Percentiles rank a stretch among this genome's conserved stretches.
phyloP scores from a whole-genome alignment of 2,797 vertebrate species.

The Acanthiza pusilla region DNA sequence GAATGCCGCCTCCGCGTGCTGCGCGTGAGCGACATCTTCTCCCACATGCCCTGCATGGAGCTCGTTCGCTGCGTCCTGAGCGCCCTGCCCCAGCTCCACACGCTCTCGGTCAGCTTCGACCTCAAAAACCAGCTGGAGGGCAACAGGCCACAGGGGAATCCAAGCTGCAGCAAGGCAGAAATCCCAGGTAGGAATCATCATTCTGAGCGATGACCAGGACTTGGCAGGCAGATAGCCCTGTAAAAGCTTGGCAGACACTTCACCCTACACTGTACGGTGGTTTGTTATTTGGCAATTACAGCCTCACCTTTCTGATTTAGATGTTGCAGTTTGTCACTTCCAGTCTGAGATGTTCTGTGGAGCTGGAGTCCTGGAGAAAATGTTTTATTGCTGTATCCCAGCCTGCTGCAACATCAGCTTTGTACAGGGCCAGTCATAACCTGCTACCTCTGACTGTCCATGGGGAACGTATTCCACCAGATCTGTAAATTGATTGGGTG shows the following conservation, averaged over 20 bases:
- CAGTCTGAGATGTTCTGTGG: background rate
- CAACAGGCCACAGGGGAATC: constrained; percentile 39
- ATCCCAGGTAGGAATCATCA: constrained; percentile 70
- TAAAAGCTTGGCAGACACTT: background rate
- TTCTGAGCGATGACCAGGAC: background rate
- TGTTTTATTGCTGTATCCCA: background rate
- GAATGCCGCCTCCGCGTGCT: constrained; percentile 69
- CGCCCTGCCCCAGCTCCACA: constrained; percentile 68
- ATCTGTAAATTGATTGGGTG: background rate
- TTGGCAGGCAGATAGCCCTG: background rate
- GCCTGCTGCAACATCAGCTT: background rate
- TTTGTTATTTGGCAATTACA: background rate
- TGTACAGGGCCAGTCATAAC: background rate
- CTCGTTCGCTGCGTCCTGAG: constrained; percentile 69
- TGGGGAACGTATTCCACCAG: accelerated
- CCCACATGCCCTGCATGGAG: constrained; percentile 73
- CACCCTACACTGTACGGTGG: accelerated
- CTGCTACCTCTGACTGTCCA: background rate
- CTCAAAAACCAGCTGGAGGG: constrained; percentile 74
- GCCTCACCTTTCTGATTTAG: background rate
- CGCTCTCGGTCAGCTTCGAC: constrained; percentile 73
- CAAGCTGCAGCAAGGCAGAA: constrained; percentile 49
- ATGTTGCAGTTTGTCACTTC: background rate
- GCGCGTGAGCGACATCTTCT: constrained; percentile 75
- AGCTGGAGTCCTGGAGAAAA: background rate